These are phyloP conservation scores for Poecilobothrus nobilitatus DNA, from an alignment of 2,888 invertebrate species.

Conservation along the genomic window DNA sequence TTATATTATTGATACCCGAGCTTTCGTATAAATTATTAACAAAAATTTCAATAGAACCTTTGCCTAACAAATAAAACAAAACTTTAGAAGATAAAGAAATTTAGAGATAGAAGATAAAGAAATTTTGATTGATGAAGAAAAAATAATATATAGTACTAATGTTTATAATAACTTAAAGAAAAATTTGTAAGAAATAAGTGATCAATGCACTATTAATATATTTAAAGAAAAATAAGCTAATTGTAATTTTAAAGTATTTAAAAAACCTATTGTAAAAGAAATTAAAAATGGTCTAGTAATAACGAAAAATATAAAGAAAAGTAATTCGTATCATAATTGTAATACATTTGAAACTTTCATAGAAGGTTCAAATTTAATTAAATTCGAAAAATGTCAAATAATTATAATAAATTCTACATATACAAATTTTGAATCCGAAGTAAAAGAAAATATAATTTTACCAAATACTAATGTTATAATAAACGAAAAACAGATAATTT, in stretches of 20 bases:
- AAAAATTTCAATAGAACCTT: slow-evolving; percentile 9
- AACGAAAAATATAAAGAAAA: background rate
- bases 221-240: slow-evolving; percentile 13
- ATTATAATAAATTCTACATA: slow-evolving; percentile 11
- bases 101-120: slow-evolving; percentile 1
- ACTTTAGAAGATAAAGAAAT: too few relatives aligned
- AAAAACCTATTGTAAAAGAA: too few relatives aligned
- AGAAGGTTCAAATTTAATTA: slow-evolving; percentile 13
- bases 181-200: slow-evolving; percentile 4
- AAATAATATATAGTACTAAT: background rate
- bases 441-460: slow-evolving; percentile 15
- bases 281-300: too few relatives aligned
- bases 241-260: slow-evolving; percentile 13
- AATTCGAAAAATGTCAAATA: slow-evolving; percentile 17
- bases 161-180: slow-evolving; percentile 7
- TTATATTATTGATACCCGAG: slow-evolving; percentile 15
- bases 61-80: slow-evolving; percentile 10
- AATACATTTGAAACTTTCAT: background rate
- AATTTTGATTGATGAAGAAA: slow-evolving; percentile 10
- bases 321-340: background rate
- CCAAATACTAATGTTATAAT: slow-evolving; percentile 12
- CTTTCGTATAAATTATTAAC: slow-evolving; percentile 11
- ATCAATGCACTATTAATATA: slow-evolving; percentile 12
- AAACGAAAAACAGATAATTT: slow-evolving; percentile 14
- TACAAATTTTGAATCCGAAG: slow-evolving; percentile 12